Evolutionary conservation across 2,797 vertebrate species (phyloP).

Genomic region (Spondyliosoma cantharus): DNA sequence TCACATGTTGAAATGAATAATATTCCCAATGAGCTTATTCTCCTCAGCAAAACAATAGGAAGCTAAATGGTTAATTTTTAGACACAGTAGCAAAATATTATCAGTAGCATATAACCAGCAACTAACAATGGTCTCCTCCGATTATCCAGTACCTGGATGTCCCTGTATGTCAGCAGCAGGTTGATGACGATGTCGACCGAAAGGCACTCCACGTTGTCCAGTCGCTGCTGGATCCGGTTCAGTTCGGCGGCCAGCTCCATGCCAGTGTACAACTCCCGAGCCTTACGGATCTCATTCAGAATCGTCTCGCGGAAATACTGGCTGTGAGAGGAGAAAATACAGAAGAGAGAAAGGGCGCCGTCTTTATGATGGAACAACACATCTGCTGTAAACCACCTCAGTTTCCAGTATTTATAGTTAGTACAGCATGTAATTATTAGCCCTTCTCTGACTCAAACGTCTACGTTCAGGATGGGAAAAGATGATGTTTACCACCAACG

Average conservation of each 20-base stretch:
- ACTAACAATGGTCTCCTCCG: background rate
- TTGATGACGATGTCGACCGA: conserved; percentile 98
- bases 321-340: conserved; percentile 72
- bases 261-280: conserved; percentile 91
- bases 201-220: conserved; percentile 96
- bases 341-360: background rate
- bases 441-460: background rate
- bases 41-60: conserved; percentile 7
- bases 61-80: background rate
- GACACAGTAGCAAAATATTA: background rate
- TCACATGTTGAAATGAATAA: background rate
- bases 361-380: too few species aligned
- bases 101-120: background rate
- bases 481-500: background rate
- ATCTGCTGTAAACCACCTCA: background rate
- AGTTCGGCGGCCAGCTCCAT: conserved; percentile 92
- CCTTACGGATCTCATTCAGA: conserved; percentile 95
- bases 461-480: background rate
- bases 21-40: background rate
- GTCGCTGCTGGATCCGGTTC: conserved; percentile 92
- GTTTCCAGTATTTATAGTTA: background rate
- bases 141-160: conserved; percentile 91
- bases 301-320: conserved; percentile 96
- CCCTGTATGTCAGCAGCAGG: conserved; percentile 95
- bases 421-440: background rate